A percentile compares a stretch with the other conserved stretches of the same genome.
Evolutionary conservation across 2,797 vertebrate genomes (phyloP).

Genomic region (Semaprochilodus insignis): DNA sequence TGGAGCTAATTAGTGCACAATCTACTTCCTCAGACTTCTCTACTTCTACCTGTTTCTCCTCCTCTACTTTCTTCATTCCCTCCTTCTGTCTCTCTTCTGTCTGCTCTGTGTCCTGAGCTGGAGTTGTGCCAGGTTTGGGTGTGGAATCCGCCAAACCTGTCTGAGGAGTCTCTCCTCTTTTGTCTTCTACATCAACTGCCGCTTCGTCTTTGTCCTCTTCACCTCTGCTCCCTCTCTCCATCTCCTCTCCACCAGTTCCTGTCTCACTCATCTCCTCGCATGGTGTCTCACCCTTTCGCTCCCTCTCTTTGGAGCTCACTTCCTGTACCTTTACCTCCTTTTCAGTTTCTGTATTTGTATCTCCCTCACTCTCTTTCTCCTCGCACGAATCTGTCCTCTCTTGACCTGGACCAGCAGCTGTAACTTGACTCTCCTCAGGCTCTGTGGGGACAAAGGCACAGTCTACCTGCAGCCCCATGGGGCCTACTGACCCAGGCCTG

Average conservation of each 20-base stretch:
- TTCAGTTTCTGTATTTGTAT: background rate
- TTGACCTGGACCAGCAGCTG: slow-evolving; percentile 31
- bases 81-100: slow-evolving; percentile 13
- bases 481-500: slow-evolving; percentile 25
- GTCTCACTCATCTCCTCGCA: slow-evolving; percentile 19
- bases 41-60: slow-evolving; percentile 48
- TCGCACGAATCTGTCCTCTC: slow-evolving; percentile 41
- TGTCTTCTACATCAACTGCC: slow-evolving; percentile 27
- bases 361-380: slow-evolving; percentile 16
- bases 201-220: slow-evolving; percentile 3
- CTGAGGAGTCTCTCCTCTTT: slow-evolving; percentile 28
- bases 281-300: background rate
- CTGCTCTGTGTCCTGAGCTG: slow-evolving; percentile 42
- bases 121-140: slow-evolving; percentile 34
- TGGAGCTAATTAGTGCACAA: background rate
- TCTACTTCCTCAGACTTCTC: slow-evolving; percentile 20
- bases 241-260: slow-evolving; percentile 9
- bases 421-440: slow-evolving; percentile 33
- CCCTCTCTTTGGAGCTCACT: background rate
- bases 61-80: background rate
- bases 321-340: slow-evolving; percentile 47
- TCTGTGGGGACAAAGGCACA: slow-evolving; percentile 32
- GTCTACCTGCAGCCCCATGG: slow-evolving; percentile 36
- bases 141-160: slow-evolving; percentile 47
- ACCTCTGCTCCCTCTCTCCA: background rate